Conservation (phyloP, 2,888 invertebrate species). For the Nysson spinosus region DNA sequence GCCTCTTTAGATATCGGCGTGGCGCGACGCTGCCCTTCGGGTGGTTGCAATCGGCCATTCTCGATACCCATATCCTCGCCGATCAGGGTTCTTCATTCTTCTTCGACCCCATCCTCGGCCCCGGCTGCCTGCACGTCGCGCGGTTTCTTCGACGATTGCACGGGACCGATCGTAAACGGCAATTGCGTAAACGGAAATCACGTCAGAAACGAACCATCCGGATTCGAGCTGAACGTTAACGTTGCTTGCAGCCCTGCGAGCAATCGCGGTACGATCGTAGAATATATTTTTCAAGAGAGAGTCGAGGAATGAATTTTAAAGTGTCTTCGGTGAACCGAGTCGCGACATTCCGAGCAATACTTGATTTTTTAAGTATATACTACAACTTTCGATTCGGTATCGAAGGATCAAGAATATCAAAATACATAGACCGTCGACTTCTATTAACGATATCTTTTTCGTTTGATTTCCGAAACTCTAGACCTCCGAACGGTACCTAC, state of each 20-base stretch:
- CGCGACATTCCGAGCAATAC: too few relatives aligned
- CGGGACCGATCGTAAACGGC: constrained; percentile 57
- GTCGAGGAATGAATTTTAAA: too few relatives aligned
- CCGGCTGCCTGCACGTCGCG: constrained; percentile 59
- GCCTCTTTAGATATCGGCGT: constrained; percentile 69
- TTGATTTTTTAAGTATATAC: not conserved
- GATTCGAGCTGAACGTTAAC: constrained; percentile 72
- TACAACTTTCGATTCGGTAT: not conserved
- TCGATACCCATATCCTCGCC: constrained; percentile 31
- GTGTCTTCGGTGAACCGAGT: not conserved
- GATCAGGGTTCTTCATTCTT: constrained; percentile 5
- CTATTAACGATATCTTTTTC: constrained; percentile 8
- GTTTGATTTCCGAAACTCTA: constrained; percentile 21
- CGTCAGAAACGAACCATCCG: constrained; percentile 68
- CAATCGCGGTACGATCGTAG: constrained; percentile 63
- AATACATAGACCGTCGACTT: constrained; percentile 36
- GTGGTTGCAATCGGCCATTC: constrained; percentile 33
- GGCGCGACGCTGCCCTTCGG: constrained; percentile 49
- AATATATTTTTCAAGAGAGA: too few relatives aligned
- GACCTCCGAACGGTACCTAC: constrained; percentile 68
- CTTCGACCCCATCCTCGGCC: constrained; percentile 63
- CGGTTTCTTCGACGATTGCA: constrained; percentile 66
- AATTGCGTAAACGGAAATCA: constrained; percentile 62
- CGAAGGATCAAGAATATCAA: not conserved
- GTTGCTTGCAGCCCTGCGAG: constrained; percentile 69